These are phyloP conservation scores for Amphiprion ocellaris DNA, from an alignment of 2,113 vertebrate genomes.

Conservation along the genomic window DNA sequence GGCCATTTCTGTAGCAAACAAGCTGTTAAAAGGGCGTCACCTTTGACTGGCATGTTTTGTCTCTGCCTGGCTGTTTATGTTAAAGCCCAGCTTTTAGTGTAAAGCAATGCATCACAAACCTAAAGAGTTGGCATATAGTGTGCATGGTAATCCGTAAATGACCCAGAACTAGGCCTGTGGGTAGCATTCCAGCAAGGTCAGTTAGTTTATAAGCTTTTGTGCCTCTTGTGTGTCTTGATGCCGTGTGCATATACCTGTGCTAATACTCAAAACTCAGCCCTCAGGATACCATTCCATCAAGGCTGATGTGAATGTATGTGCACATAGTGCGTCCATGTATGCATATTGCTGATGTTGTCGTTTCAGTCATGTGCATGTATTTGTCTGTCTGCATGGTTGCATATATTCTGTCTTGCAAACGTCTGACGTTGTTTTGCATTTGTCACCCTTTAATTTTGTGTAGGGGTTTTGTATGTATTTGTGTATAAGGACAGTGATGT, in stretches of 20 bases:
- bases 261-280: constrained; percentile 49
- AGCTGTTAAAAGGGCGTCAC: neutral
- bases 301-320: constrained; percentile 27
- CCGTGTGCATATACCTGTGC: constrained; percentile 20
- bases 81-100: constrained; percentile 6
- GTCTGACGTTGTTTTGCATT: neutral
- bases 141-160: constrained; percentile 43
- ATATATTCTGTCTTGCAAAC: neutral
- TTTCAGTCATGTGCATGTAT: neutral
- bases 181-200: constrained; percentile 45
- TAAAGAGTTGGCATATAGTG: constrained; percentile 14
- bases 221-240: constrained; percentile 22
- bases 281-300: constrained; percentile 38
- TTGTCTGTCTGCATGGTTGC: neutral
- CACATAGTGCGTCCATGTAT: too few relatives aligned
- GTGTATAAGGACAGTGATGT: constrained; percentile 29
- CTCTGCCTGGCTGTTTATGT: constrained; percentile 6
- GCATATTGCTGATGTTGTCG: too few relatives aligned
- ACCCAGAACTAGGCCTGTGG: constrained; percentile 40
- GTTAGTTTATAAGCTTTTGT: constrained; percentile 15
- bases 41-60: neutral
- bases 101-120: constrained; percentile 1
- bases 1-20: neutral
- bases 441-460: constrained; percentile 10
- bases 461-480: constrained; percentile 11